These are phyloP conservation scores for Heliconius hortense DNA, from an alignment of 2,888 invertebrate genomes.

Conservation along the genomic window DNA sequence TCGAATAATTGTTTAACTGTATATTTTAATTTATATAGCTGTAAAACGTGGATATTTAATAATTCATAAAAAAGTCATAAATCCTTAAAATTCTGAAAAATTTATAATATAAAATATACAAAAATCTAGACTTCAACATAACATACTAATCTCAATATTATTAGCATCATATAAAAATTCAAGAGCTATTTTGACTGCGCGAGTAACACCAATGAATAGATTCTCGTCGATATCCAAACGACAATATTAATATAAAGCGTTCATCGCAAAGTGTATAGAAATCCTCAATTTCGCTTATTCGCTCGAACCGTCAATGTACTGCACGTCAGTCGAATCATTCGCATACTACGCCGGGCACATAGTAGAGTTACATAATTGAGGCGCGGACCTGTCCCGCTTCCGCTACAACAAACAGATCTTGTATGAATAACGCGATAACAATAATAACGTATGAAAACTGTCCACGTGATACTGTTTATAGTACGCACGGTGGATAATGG, in stretches of 20 bases:
- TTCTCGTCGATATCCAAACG: not conserved
- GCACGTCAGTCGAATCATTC: not conserved
- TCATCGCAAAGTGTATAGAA: not conserved
- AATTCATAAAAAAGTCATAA: constrained; percentile 47
- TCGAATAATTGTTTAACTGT: too few species aligned
- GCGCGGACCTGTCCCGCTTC: constrained; percentile 39
- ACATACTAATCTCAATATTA: constrained; percentile 11
- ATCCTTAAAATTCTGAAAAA: not conserved
- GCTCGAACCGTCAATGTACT: constrained; percentile 7
- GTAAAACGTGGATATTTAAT: too few species aligned
- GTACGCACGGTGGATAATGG: constrained; percentile 31
- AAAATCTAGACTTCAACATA: not conserved
- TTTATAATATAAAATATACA: not conserved
- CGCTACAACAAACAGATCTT: constrained; percentile 39
- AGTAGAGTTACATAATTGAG: constrained; percentile 33
- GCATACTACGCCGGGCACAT: not conserved
- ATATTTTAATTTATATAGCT: too few species aligned
- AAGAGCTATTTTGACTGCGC: not conserved
- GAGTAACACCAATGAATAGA: not conserved
- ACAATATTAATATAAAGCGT: not conserved
- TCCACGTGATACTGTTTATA: constrained; percentile 39
- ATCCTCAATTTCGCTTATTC: not conserved
- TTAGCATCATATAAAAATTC: not conserved
- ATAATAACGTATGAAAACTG: constrained; percentile 38
- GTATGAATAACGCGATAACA: constrained; percentile 41